Evolutionary conservation across 37 sponge, comb jelly and placozoan genomes (phyloP).

Genomic region (Mnemiopsis leidyi): DNA sequence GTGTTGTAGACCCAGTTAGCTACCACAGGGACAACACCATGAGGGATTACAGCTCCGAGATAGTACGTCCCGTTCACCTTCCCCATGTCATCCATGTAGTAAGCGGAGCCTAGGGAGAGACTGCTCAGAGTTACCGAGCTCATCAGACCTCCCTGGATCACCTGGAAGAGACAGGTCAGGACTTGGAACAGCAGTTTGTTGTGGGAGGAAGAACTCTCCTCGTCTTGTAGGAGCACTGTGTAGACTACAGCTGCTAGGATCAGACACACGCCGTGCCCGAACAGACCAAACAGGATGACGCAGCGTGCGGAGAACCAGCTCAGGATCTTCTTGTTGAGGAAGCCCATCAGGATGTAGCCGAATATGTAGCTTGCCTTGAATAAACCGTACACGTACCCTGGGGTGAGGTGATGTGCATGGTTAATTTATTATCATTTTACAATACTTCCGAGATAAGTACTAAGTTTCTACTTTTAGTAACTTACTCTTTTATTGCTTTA

Average conservation of each 20-base stretch:
- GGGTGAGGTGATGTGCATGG: no score
- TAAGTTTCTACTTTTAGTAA: not conserved
- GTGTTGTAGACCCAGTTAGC: conserved; percentile 5
- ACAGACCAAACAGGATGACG: conserved; percentile 52
- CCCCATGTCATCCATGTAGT: conserved; percentile 46
- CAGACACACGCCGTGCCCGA: conserved; percentile 26
- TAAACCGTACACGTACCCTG: conserved; percentile 54
- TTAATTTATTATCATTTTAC: no score
- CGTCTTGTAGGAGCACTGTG: not conserved
- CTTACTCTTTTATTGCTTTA: no score
- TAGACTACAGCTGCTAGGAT: not conserved
- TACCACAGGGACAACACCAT: conserved; percentile 35
- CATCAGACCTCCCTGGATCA: conserved; percentile 58
- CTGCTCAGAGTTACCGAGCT: conserved; percentile 41
- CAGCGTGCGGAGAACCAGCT: not conserved
- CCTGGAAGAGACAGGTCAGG: conserved; percentile 42
- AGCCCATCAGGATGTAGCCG: conserved; percentile 49
- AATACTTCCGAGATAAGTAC: no score
- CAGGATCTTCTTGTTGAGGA: conserved; percentile 43
- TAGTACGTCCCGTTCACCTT: conserved; percentile 58
- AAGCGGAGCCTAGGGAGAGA: conserved; percentile 18
- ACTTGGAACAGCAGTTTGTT: not conserved
- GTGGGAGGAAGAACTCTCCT: not conserved
- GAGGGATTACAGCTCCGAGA: conserved; percentile 56
- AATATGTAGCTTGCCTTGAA: conserved; percentile 63